These are phyloP conservation scores for Megalops cyprinoides DNA, from an alignment of 2,797 vertebrate species.

Conservation along the genomic window DNA sequence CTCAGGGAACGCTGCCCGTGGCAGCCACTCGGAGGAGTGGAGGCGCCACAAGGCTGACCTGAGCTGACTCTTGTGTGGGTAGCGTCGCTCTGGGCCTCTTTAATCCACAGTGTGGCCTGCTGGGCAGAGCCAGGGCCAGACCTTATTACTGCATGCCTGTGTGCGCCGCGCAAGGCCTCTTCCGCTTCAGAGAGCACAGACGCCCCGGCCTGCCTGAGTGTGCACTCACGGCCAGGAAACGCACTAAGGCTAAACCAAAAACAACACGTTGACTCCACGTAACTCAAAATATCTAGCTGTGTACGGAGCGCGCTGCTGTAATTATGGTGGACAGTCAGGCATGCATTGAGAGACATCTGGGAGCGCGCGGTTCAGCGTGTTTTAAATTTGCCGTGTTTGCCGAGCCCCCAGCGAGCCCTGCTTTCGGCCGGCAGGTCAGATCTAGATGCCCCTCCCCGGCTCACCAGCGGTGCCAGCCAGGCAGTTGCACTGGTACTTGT, in stretches of 20 bases:
- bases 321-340: not conserved
- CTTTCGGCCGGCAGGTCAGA: too few relatives aligned
- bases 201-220: not conserved
- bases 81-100: not conserved
- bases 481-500: constrained; percentile 90
- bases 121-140: constrained; percentile 15
- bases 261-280: not conserved
- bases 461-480: constrained; percentile 83
- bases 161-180: constrained; percentile 39
- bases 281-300: not conserved
- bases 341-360: not conserved
- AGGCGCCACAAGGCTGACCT: too few relatives aligned
- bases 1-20: not conserved
- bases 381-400: not conserved
- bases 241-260: not conserved
- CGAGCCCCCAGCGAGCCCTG: not conserved
- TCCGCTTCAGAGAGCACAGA: too few relatives aligned
- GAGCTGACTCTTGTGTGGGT: constrained; percentile 38
- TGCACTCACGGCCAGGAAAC: not conserved
- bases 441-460: not conserved
- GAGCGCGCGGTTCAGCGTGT: not conserved
- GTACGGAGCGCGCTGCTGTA: not conserved
- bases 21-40: not conserved
- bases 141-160: constrained; percentile 46
- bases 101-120: constrained; percentile 46